Evolutionary conservation across 2,888 invertebrate genomes (phyloP).

Genomic region (Thelaira solivaga): DNA sequence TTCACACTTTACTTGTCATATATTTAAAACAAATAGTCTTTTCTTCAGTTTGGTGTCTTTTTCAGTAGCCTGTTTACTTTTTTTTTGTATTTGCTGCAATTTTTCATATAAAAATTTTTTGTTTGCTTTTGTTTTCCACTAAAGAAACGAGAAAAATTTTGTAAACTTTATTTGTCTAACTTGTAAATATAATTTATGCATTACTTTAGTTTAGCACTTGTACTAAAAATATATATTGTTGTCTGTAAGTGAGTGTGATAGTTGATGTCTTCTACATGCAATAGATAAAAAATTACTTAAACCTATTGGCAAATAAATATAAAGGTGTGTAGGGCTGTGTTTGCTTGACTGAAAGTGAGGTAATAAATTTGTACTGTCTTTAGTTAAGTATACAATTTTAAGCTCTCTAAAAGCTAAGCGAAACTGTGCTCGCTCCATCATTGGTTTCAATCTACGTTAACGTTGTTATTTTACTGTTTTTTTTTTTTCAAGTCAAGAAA

Average conservation of each 20-base stretch:
- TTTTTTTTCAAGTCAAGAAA: not conserved
- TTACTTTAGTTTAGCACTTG: conserved; percentile 38
- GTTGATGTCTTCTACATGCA: not conserved
- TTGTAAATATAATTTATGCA: conserved; percentile 54
- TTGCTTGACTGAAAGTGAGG: not conserved
- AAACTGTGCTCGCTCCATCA: conserved; percentile 19
- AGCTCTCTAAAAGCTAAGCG: too few species aligned
- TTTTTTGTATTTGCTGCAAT: not conserved
- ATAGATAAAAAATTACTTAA: not conserved
- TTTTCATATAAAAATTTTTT: not conserved
- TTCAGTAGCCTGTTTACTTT: conserved; percentile 9
- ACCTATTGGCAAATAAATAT: too few species aligned
- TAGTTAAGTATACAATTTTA: conserved; percentile 15
- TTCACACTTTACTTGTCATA: not conserved
- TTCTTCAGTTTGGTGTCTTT: not conserved
- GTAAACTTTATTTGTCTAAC: conserved; percentile 35
- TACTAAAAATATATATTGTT: not conserved
- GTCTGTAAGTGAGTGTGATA: not conserved
- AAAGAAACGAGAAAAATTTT: conserved; percentile 14
- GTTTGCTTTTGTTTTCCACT: not conserved
- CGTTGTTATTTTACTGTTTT: conserved; percentile 38
- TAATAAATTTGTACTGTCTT: not conserved
- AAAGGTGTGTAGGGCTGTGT: not conserved
- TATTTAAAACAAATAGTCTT: not conserved
- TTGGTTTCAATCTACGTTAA: conserved; percentile 53